Conservation (phyloP, 2,113 vertebrate genomes). For the Neotoma lepida region DNA sequence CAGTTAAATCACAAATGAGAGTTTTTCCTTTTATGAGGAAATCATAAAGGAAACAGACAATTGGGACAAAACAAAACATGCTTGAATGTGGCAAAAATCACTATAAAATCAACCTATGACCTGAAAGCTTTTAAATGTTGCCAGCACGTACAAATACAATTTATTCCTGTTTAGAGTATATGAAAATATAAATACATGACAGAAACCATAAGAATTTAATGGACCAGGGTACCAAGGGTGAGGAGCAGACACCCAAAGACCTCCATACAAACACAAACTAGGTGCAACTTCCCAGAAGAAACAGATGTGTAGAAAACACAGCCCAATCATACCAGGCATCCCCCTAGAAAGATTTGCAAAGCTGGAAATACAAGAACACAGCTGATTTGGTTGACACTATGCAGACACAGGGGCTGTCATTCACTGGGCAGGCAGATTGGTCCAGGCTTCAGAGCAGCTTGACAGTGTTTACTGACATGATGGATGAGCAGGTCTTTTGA, state of each 20-base stretch:
- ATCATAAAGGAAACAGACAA: not conserved
- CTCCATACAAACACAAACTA: rapidly evolving
- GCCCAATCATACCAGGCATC: not conserved
- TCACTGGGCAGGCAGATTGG: not conserved
- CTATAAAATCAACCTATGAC: not conserved
- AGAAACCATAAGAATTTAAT: not conserved
- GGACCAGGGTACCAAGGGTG: too few relatives aligned
- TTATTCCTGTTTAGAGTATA: not conserved
- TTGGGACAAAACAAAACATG: not conserved
- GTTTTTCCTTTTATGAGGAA: not conserved
- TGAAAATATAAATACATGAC: not conserved
- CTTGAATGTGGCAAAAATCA: not conserved
- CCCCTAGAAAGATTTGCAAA: not conserved
- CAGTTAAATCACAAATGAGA: not conserved
- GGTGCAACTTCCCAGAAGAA: too few relatives aligned
- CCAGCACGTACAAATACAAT: not conserved
- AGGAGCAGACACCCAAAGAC: not conserved
- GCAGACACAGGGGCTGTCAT: not conserved
- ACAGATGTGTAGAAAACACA: not conserved
- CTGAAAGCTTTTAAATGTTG: not conserved
- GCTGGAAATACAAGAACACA: not conserved
- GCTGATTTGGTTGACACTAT: not conserved
- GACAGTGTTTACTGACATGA: not conserved
- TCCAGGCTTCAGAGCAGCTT: not conserved
- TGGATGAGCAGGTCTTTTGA: not conserved